Conservation (phyloP, 2,888 invertebrate genomes). For the Syrphus vitripennis region DNA sequence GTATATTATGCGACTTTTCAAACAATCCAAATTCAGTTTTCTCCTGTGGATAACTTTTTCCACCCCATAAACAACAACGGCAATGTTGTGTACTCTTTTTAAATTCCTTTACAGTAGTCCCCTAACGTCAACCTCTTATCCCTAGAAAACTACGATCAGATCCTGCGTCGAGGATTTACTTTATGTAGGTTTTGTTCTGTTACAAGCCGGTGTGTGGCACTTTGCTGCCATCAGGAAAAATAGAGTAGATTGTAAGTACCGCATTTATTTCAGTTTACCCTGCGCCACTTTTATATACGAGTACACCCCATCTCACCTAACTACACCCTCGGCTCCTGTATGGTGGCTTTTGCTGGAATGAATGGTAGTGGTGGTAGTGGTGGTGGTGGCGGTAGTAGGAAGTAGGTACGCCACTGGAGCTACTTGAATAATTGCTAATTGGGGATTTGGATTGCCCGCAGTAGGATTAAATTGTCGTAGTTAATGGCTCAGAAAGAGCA, state of each 20-base stretch:
- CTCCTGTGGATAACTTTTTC: constrained; percentile 22
- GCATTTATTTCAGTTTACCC: constrained; percentile 45
- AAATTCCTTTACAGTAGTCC: not conserved
- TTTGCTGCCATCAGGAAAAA: constrained; percentile 31
- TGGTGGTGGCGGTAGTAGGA: not conserved
- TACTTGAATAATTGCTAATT: constrained; percentile 77
- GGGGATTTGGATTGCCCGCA: constrained; percentile 74
- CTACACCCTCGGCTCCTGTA: constrained; percentile 10
- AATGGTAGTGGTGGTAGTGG: not conserved
- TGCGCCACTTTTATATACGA: constrained; percentile 24
- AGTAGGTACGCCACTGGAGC: constrained; percentile 43
- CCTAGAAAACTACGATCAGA: constrained; percentile 9
- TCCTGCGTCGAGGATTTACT: constrained; percentile 56
- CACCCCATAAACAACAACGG: constrained; percentile 57
- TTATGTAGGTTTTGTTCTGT: constrained; percentile 39
- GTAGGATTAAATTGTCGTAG: constrained; percentile 75
- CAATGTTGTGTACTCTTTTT: constrained; percentile 24
- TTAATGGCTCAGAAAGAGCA: constrained; percentile 73
- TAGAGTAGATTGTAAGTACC: constrained; percentile 50
- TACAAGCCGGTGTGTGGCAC: constrained; percentile 42
- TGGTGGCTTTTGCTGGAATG: not conserved
- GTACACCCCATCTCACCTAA: not conserved
- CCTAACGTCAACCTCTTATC: not conserved
- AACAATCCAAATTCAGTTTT: constrained; percentile 15
- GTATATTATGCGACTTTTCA: constrained; percentile 33